Percentiles rank a stretch among this genome's conserved stretches.
Conservation (phyloP, 92 coral and sea anemone genomes). For the Actinostola sp. region DNA sequence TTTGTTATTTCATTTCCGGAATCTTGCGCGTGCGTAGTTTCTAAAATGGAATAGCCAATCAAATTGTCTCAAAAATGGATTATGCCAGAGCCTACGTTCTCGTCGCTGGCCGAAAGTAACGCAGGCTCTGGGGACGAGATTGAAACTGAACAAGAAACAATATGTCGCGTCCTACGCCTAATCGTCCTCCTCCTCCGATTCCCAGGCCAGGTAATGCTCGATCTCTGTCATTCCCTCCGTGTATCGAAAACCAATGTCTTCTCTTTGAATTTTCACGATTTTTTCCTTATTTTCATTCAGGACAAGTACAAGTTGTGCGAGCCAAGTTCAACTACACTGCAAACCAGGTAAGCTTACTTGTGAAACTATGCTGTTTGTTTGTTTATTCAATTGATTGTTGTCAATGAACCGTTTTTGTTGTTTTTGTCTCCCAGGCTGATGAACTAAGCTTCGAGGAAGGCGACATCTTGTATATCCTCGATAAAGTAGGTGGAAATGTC, state of each 20-base stretch:
- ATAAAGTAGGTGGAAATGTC: conserved; percentile 67
- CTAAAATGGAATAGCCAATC: too few species aligned
- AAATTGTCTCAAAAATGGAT: too few species aligned
- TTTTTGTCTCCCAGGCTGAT: conserved; percentile 72
- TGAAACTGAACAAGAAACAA: conserved; percentile 38
- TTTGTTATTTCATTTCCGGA: too few species aligned
- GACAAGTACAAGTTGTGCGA: conserved; percentile 94
- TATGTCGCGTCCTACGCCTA: conserved; percentile 73
- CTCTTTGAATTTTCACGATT: background rate
- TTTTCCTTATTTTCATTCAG: conserved; percentile 40
- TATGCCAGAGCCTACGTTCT: too few species aligned
- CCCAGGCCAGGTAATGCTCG: conserved; percentile 83
- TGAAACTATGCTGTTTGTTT: too few species aligned
- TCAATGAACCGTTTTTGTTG: background rate
- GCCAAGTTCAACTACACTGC: conserved; percentile 93
- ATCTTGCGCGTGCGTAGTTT: too few species aligned
- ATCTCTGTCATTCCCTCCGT: background rate
- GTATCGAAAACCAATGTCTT: too few species aligned
- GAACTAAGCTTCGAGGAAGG: conserved; percentile 98
- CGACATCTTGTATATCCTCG: conserved; percentile 88
- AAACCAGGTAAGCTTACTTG: conserved; percentile 67
- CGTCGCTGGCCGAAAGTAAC: background rate
- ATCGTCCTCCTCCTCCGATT: conserved; percentile 97
- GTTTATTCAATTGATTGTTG: background rate
- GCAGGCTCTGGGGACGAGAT: background rate